Evolutionary conservation across 1,140 invertebrate species (phyloP).

Genomic region (Vanessa atalanta): DNA sequence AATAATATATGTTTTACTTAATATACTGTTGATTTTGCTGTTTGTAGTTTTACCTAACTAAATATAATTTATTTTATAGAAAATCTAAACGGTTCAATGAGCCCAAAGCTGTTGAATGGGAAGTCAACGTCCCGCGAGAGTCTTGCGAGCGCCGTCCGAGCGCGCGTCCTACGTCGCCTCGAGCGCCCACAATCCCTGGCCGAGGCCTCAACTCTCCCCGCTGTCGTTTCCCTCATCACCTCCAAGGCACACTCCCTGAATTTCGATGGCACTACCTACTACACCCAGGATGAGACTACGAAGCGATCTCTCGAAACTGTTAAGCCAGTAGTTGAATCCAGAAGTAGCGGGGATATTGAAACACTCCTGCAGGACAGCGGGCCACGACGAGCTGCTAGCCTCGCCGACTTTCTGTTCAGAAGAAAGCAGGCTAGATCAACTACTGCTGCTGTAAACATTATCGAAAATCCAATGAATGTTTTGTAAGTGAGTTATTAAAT

Average conservation of each 20-base stretch:
- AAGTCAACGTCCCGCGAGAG: constrained; percentile 50
- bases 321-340: constrained; percentile 42
- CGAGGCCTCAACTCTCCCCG: constrained; percentile 47
- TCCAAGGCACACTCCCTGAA: constrained; percentile 53
- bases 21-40: no score
- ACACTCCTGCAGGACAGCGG: constrained; percentile 36
- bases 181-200: constrained; percentile 57
- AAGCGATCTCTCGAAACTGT: constrained; percentile 45
- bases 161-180: constrained; percentile 48
- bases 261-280: constrained; percentile 35
- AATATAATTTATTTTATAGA: constrained; percentile 38
- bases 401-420: constrained; percentile 62
- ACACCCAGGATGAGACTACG: constrained; percentile 27
- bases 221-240: constrained; percentile 47
- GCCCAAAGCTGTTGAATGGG: constrained; percentile 39
- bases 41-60: neutral
- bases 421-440: constrained; percentile 39
- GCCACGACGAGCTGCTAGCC: constrained; percentile 58
- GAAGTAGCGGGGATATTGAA: constrained; percentile 56
- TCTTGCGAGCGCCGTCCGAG: constrained; percentile 56
- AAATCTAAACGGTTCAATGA: constrained; percentile 48
- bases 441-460: constrained; percentile 48
- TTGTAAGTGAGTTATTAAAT: constrained; percentile 25
- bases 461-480: constrained; percentile 66
- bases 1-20: no score